Percentiles rank a stretch among this genome's conserved stretches.
phyloP scores from a whole-genome alignment of 2,113 vertebrate genomes.

The Nothocercus nigrocapillus region DNA sequence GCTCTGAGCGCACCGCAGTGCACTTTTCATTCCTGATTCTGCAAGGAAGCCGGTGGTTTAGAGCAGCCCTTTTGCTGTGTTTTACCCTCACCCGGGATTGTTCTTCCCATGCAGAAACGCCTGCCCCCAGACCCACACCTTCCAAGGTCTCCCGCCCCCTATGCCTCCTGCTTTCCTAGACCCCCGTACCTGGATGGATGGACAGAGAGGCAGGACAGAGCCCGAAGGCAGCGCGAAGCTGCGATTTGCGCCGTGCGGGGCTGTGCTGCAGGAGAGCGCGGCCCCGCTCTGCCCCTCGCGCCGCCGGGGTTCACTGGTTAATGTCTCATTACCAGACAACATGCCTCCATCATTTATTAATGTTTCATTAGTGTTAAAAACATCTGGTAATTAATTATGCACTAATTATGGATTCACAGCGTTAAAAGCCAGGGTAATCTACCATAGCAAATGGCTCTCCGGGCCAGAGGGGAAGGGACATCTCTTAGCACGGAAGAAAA shows the following conservation, averaged over 20 bases:
- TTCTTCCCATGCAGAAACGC: not conserved
- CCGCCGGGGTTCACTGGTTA: conserved; percentile 44
- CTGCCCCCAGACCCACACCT: not conserved
- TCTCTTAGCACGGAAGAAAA: conserved; percentile 31
- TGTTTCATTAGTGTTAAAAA: conserved; percentile 76
- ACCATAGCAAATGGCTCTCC: conserved; percentile 56
- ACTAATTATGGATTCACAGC: conserved; percentile 71
- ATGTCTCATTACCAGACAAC: conserved; percentile 67
- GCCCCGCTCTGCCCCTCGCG: not conserved
- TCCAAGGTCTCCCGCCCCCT: no score
- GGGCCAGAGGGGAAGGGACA: conserved; percentile 21
- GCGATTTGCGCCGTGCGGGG: not conserved
- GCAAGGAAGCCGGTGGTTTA: not conserved
- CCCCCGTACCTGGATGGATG: not conserved
- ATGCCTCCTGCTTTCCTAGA: not conserved
- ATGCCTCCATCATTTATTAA: conserved; percentile 69
- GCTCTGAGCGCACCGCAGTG: not conserved
- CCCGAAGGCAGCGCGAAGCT: not conserved
- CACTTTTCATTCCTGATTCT: not conserved
- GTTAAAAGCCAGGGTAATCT: conserved; percentile 64
- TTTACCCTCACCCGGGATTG: not conserved
- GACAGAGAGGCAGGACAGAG: not conserved
- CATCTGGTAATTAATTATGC: conserved; percentile 79
- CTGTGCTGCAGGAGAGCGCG: not conserved
- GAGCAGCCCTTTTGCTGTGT: not conserved